These are phyloP conservation scores for Hermodice carunculata DNA, from an alignment of 2,888 invertebrate species.

Conservation along the genomic window DNA sequence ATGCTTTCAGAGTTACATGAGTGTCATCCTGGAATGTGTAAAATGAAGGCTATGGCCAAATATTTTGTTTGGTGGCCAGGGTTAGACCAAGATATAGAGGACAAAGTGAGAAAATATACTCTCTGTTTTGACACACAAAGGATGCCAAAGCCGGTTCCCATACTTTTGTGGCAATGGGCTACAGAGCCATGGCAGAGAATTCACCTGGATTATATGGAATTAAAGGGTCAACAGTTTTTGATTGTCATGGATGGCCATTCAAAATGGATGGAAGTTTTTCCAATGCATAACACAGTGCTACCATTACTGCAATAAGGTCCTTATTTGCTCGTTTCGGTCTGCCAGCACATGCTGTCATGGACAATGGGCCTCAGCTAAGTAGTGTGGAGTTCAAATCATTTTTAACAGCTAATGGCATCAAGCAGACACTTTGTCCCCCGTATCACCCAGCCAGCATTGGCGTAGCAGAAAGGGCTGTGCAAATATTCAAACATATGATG, in stretches of 20 bases:
- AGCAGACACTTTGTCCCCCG: background rate
- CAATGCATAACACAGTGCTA: background rate
- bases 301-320: background rate
- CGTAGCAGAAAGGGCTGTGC: background rate
- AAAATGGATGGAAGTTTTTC: conserved; percentile 2
- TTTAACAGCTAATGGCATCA: background rate
- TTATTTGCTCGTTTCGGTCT: background rate
- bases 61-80: too few relatives aligned
- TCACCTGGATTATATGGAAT: background rate
- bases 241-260: background rate
- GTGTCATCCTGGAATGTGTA: background rate
- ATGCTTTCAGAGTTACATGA: background rate
- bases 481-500: background rate
- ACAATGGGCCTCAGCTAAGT: background rate
- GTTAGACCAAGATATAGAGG: background rate
- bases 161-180: background rate
- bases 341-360: background rate
- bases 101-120: background rate
- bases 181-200: background rate
- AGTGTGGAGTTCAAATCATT: background rate
- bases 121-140: background rate
- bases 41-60: too few relatives aligned
- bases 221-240: background rate
- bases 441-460: conserved; percentile 1
- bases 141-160: background rate